These are phyloP conservation scores for Drosophila acutilabella DNA, from an alignment of 2,888 invertebrate genomes.

Conservation along the genomic window DNA sequence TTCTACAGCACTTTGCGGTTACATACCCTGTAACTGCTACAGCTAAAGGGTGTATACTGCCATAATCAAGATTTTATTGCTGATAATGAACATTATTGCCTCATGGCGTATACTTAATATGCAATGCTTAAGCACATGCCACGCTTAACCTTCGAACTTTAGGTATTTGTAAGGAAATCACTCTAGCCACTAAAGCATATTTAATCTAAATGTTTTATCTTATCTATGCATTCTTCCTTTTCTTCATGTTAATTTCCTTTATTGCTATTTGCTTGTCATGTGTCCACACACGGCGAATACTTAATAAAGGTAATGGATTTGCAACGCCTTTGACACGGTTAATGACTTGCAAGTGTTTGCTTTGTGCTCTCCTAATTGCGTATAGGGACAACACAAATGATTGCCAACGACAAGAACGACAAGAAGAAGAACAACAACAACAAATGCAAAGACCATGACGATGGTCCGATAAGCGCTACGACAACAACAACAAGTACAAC, in stretches of 20 bases:
- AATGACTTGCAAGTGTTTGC: slow-evolving; percentile 78
- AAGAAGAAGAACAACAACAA: slow-evolving; percentile 12
- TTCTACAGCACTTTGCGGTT: not conserved
- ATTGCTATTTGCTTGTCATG: slow-evolving; percentile 7
- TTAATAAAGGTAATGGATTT: slow-evolving; percentile 60
- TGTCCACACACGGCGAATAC: slow-evolving; percentile 60
- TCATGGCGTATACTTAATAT: slow-evolving; percentile 15
- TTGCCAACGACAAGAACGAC: slow-evolving; percentile 24
- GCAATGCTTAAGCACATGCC: slow-evolving; percentile 65
- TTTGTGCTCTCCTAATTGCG: slow-evolving; percentile 67
- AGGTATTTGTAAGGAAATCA: not conserved
- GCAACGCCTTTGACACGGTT: slow-evolving; percentile 74
- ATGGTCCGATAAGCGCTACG: slow-evolving; percentile 40
- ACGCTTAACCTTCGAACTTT: slow-evolving; percentile 22
- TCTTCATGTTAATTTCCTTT: slow-evolving; percentile 15
- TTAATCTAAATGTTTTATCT: slow-evolving; percentile 8
- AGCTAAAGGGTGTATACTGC: not conserved
- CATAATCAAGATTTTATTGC: not conserved
- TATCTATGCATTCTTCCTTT: slow-evolving; percentile 6
- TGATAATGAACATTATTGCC: not conserved
- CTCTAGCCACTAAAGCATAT: not conserved
- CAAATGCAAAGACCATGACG: slow-evolving; percentile 16
- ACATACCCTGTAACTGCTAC: not conserved
- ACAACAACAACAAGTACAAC: slow-evolving; percentile 11
- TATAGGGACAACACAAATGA: slow-evolving; percentile 48